Percentiles rank a stretch among this genome's conserved stretches.
These are phyloP conservation scores for Zosterops japonicus DNA, from an alignment of 2,113 vertebrate species.

Conservation along the genomic window DNA sequence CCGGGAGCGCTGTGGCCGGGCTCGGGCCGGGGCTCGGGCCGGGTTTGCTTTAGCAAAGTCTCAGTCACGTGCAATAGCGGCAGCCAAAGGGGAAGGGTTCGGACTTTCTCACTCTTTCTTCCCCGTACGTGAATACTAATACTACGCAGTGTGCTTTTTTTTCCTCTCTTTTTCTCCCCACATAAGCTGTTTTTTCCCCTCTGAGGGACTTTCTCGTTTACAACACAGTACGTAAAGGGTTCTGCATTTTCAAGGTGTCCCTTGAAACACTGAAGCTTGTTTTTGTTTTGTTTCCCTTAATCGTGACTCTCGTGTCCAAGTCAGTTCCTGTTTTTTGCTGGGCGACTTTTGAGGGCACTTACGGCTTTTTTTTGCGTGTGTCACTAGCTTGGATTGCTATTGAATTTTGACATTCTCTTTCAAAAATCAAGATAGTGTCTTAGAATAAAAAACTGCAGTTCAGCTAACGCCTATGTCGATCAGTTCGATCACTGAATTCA, in stretches of 20 bases:
- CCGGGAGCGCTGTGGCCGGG: background rate
- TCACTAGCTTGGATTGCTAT: background rate
- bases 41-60: background rate
- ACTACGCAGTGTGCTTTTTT: too few species aligned
- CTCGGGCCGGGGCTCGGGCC: background rate
- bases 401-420: background rate
- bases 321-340: background rate
- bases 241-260: background rate
- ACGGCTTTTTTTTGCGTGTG: background rate
- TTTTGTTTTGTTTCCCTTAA: background rate
- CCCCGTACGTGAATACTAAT: rapidly evolving
- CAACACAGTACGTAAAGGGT: rapidly evolving
- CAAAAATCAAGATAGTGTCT: too few species aligned
- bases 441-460: rapidly evolving
- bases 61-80: background rate
- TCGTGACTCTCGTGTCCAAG: rapidly evolving
- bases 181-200: background rate
- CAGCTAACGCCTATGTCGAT: rapidly evolving
- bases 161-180: rapidly evolving
- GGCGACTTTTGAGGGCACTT: background rate
- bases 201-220: background rate
- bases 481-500: background rate
- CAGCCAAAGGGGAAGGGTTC: background rate
- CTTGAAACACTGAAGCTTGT: background rate
- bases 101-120: too few species aligned